Base-by-base conservation (phyloP, 2,797 vertebrate species). In the Cynodonichthys magdalenae region DNA sequence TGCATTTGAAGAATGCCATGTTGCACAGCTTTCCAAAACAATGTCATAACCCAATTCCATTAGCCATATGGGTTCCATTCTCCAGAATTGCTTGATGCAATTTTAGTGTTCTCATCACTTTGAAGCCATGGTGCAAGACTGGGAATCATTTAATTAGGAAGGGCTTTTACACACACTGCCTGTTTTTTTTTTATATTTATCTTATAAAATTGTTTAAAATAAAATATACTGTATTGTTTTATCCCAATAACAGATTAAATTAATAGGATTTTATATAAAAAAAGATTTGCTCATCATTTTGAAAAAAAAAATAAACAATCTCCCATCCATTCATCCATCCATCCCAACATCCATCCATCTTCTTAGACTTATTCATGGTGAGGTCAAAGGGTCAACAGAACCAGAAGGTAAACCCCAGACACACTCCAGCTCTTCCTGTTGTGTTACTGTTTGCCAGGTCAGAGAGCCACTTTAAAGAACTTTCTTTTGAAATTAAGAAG, bases 51-150 rank as follows among this genome's bases (percentile, higher is more conserved):
- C 68, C 71, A 50, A 66, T 61, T 87, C 83, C 86, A 84, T 90
- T 86, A 83, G 80, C 84, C 85, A 80, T 78, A 79, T 84, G 84
- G 77, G 71, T 68, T 86, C 77, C 77, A 70, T 75, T 84, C 73
- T 34, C 53, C 66, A 69, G 67, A 82, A 87, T 79, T 83, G 79
- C 81, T 84, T 84, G 66, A 86, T 87, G 83, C 69, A 81, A 52
- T 88, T 77, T 85, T 36, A 5, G 20, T 44, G 34, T 71, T 74
- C 65, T 51, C 51, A n/a, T 55, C 69, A 27, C 71, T 45, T 56
- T 12, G 49, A 52, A 62, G 64, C 27, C 62, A 1, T 6, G 31
- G 18, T 28, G 28, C 15, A 27, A 39, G 47, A 45, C 53, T 17
- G 47, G 19, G 46, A n/a, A n/a, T 83, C 54, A 86, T 75, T 79